phyloP scores from a whole-genome alignment of 2,888 invertebrate species.

The Synanthedon myopaeformis region DNA sequence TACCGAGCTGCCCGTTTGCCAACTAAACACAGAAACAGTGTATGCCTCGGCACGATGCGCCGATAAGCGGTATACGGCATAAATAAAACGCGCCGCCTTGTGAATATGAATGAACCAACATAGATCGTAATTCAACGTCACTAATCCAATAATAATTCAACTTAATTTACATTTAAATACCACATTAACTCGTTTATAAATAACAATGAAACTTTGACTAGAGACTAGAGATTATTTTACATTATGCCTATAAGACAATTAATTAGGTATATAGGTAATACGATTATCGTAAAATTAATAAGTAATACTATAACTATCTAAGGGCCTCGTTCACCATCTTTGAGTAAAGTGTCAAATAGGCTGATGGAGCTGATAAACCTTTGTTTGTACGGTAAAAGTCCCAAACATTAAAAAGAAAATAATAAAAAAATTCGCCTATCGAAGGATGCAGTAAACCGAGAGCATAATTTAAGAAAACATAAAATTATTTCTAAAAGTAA shows the following conservation, averaged over 20 bases:
- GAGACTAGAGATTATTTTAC: not conserved
- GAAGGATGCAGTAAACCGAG: no score
- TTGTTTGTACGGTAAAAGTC: no score
- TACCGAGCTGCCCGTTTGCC: conserved; percentile 55
- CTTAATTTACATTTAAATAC: not conserved
- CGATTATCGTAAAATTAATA: not conserved
- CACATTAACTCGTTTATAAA: no score
- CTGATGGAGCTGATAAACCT: no score
- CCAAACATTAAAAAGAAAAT: no score
- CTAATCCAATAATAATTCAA: not conserved
- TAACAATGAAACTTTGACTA: not conserved
- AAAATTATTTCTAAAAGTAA: no score
- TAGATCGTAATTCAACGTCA: not conserved
- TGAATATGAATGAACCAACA: conserved; percentile 56
- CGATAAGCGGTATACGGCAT: conserved; percentile 65
- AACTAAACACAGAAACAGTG: conserved; percentile 45
- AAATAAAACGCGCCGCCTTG: conserved; percentile 50
- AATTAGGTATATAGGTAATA: no score
- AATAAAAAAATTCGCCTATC: no score
- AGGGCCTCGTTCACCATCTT: no score
- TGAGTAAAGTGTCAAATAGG: no score
- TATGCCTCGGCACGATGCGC: conserved; percentile 43
- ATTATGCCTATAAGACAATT: no score
- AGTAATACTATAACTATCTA: not conserved
- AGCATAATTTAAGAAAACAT: no score